Evolutionary conservation across 2,888 invertebrate genomes (phyloP).

Genomic region (Dryadula phaetusa): DNA sequence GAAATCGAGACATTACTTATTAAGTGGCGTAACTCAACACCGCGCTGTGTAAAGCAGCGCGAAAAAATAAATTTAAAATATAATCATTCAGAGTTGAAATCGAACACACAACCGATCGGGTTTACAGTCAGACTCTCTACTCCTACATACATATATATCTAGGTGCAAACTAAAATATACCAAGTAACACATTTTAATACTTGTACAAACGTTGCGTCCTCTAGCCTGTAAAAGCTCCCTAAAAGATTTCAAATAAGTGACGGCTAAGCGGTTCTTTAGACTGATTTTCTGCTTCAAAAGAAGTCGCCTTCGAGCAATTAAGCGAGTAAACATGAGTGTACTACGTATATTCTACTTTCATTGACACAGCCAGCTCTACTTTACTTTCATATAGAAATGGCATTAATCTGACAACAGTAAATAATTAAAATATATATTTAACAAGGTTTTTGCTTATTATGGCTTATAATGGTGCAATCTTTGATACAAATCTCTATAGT

Average conservation of each 20-base stretch:
- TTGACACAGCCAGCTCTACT: background rate
- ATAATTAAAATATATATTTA: no score
- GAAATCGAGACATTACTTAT: no score
- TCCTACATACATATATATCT: no score
- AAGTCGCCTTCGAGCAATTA: constrained; percentile 44
- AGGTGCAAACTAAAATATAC: background rate
- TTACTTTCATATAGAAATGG: constrained; percentile 6
- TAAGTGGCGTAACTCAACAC: no score
- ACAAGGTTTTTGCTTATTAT: background rate
- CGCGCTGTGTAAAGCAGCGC: no score
- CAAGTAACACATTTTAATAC: constrained; percentile 4
- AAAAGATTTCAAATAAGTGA: constrained; percentile 41
- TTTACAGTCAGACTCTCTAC: no score
- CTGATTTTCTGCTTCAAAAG: constrained; percentile 50
- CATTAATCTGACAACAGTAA: background rate
- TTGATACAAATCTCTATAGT: no score
- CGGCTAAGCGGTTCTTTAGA: constrained; percentile 44
- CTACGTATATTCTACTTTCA: constrained; percentile 24
- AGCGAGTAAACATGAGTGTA: constrained; percentile 39
- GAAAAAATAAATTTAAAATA: no score
- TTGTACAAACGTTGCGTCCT: background rate
- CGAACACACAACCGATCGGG: no score
- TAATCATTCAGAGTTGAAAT: no score
- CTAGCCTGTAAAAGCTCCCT: constrained; percentile 27
- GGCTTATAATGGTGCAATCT: no score